A percentile compares a stretch with the other conserved stretches of the same genome.
Evolutionary conservation across 2,113 vertebrate species (phyloP).

Genomic region (Promerops cafer): DNA sequence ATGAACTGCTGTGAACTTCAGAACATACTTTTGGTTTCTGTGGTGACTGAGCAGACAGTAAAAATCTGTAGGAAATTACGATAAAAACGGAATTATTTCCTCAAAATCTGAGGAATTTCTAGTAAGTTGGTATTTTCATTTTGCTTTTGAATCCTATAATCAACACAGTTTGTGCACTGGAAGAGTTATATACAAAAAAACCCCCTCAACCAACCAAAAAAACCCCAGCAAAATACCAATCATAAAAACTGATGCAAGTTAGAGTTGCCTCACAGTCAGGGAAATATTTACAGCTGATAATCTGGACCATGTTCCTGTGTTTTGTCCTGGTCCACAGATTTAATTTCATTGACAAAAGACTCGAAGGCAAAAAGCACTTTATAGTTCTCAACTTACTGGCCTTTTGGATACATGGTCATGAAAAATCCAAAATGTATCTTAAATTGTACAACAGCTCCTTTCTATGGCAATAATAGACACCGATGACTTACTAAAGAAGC

Average conservation of each 20-base stretch:
- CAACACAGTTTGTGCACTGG: neutral
- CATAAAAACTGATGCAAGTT: neutral
- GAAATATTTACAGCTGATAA: neutral
- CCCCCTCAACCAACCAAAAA: neutral
- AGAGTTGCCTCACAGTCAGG: neutral
- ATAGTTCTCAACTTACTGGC: neutral
- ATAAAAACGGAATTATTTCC: neutral
- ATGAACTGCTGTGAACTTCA: neutral
- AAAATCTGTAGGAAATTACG: slow-evolving; percentile 2
- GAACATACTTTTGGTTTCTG: slow-evolving; percentile 20
- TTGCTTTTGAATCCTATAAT: neutral
- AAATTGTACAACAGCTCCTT: neutral
- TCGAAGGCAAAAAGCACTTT: neutral
- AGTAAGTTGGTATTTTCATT: neutral
- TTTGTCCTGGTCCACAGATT: neutral
- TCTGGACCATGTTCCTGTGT: neutral
- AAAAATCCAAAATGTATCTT: neutral
- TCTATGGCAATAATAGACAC: neutral
- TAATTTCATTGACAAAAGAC: neutral
- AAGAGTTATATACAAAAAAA: neutral
- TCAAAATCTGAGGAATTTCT: slow-evolving; percentile 29
- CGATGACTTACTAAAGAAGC: neutral
- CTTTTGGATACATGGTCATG: neutral
- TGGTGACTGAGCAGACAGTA: slow-evolving; percentile 1
- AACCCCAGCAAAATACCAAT: neutral